These are phyloP conservation scores for Bothrops jararaca DNA, from an alignment of 2,113 vertebrate genomes.

Conservation along the genomic window DNA sequence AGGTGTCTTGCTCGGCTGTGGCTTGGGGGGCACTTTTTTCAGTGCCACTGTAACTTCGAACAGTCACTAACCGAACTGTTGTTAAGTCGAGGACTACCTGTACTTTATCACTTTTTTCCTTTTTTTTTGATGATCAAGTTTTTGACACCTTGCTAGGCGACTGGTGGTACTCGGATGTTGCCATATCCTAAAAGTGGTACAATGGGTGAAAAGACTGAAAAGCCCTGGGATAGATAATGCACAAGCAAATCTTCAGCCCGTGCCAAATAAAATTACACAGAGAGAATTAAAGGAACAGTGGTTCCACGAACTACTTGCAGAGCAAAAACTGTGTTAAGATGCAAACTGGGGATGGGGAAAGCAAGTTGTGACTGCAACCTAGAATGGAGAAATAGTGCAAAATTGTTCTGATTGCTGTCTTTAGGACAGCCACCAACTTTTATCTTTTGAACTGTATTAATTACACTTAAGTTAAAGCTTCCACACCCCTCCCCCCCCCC, in stretches of 20 bases:
- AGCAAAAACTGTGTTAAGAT: background rate
- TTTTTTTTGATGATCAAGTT: too few relatives aligned
- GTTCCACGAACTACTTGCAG: background rate
- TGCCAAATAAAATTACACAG: background rate
- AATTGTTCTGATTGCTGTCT: background rate
- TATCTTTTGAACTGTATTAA: background rate
- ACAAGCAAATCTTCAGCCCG: background rate
- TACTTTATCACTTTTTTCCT: too few relatives aligned
- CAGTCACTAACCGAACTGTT: too few relatives aligned
- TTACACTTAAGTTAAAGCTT: background rate
- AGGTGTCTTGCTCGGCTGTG: too few relatives aligned
- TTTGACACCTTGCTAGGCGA: too few relatives aligned
- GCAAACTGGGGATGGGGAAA: background rate
- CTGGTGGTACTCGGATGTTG: too few relatives aligned
- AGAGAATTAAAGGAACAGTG: background rate
- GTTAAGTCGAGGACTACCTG: too few relatives aligned
- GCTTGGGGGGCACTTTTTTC: too few relatives aligned
- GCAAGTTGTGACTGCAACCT: background rate
- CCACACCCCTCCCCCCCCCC: fast-evolving
- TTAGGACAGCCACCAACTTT: background rate
- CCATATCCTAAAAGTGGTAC: too few relatives aligned
- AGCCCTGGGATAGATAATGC: background rate
- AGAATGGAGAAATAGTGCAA: background rate
- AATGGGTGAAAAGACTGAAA: too few relatives aligned
- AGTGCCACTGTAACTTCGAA: too few relatives aligned